Evolutionary conservation across 2,888 invertebrate genomes (phyloP), one percentile per base, ranked within the genome.

Genomic region (Bombylius discolor): DNA sequence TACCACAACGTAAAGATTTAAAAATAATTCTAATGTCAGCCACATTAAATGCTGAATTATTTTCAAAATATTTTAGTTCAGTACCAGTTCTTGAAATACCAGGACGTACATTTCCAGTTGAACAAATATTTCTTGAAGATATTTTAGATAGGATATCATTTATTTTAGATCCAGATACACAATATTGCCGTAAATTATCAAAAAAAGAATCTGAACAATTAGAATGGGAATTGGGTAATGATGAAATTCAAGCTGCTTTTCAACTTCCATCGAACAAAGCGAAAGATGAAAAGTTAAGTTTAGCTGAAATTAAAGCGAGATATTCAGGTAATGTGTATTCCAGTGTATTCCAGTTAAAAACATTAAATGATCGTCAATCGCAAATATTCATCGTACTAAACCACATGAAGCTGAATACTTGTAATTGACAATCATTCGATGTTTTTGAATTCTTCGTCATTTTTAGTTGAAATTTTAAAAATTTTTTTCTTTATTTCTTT

Each of bases 21-120:
- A 89, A 86, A 64, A 77, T 96, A 1, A 82, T 96, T 65, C 77
- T 96, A 7, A 96, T 96, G 95, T 94, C 93, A 67, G 96, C 96
- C 4, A 92, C 94, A 0, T 71, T 96, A 64, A 94, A 95, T 70
- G 84, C 89, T 2, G 81, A 85, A 42, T 73, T 91, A 56, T 96
- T 96, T 69, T 84, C 88, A 3, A 76, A 83, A 49, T 96, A 96
- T 72, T 96, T 95, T 70, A 79, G 79, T 44, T 80, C 81, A 46
- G 83, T 87, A 57, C 91, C 92, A 4, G 78, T 90, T 49, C 74
- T 94, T 59, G 82, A 86, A 66, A 89, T 90, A 64, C 88, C 91
- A 52, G 93, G 87, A 13, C 77, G 88, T 66, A 92, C 91, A 0
- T 92, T 84, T 68, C 89, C 91, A 0, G 92, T 93, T 0, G 80